Evolutionary conservation across 1,140 invertebrate species (phyloP).

Genomic region (Plectus sambesii): DNA sequence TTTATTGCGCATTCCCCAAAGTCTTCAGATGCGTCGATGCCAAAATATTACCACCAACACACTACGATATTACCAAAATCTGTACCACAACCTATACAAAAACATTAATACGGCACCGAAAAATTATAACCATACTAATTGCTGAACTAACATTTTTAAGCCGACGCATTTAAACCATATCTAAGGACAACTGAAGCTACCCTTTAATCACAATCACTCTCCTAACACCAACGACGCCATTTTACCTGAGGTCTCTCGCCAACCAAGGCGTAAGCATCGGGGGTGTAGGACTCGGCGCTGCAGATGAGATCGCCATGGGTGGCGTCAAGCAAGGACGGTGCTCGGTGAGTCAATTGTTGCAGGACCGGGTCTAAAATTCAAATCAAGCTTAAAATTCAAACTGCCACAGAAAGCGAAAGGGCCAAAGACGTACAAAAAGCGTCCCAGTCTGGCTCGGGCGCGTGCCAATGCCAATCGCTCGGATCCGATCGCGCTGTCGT

Average conservation of each 20-base stretch:
- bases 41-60: too few relatives aligned
- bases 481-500: conserved; percentile 17
- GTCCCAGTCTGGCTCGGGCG: conserved; percentile 60
- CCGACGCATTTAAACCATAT: too few relatives aligned
- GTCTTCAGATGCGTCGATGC: too few relatives aligned
- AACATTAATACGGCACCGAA: too few relatives aligned
- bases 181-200: too few relatives aligned
- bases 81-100: too few relatives aligned
- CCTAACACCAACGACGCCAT: neutral
- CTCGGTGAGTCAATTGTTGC: conserved; percentile 67
- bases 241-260: conserved; percentile 77
- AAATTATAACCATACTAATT: too few relatives aligned
- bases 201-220: too few relatives aligned
- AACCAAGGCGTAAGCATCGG: conserved; percentile 57
- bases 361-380: conserved; percentile 58
- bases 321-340: conserved; percentile 61
- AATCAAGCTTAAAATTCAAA: too few relatives aligned
- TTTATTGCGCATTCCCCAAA: too few relatives aligned
- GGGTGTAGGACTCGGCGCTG: conserved; percentile 83
- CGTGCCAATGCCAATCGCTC: conserved; percentile 31
- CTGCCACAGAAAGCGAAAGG: neutral
- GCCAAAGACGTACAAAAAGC: conserved; percentile 61
- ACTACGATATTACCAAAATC: too few relatives aligned
- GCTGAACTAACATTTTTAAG: too few relatives aligned
- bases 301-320: conserved; percentile 67